Evolutionary conservation across 2,113 vertebrate species (phyloP).

Genomic region (Sinocyclocheilus rhinocerous): DNA sequence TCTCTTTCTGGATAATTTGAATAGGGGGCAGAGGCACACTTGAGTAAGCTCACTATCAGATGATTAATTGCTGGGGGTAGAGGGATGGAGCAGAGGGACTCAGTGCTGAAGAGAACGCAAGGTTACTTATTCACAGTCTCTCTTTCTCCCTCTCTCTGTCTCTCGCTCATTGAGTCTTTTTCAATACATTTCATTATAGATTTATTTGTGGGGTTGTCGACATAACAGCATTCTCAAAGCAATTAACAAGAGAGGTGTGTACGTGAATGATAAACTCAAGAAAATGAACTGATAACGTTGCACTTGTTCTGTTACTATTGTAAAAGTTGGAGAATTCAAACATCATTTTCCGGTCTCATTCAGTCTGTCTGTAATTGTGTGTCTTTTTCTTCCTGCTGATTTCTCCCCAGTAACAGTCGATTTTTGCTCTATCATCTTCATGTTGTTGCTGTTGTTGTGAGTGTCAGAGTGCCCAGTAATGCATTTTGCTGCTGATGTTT

Average conservation of each 20-base stretch:
- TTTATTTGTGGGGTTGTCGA: constrained; percentile 46
- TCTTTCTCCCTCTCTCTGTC: constrained; percentile 31
- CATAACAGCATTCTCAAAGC: constrained; percentile 40
- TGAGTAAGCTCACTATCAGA: constrained; percentile 79
- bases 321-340: neutral
- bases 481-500: neutral
- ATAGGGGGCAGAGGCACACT: constrained; percentile 73
- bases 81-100: constrained; percentile 67
- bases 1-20: constrained; percentile 72
- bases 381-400: neutral
- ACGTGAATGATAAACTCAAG: constrained; percentile 18
- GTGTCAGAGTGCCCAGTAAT: neutral
- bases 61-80: constrained; percentile 81
- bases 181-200: constrained; percentile 50
- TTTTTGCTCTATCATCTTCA: neutral
- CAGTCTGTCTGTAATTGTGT: neutral
- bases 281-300: constrained; percentile 7
- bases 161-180: constrained; percentile 24
- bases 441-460: neutral
- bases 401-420: neutral
- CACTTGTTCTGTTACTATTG: neutral
- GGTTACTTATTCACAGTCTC: constrained; percentile 66
- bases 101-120: constrained; percentile 70
- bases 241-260: constrained; percentile 30
- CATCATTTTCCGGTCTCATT: neutral